These are phyloP conservation scores for Notoglanidium macrostoma DNA, from an alignment of 2,797 vertebrate genomes.

Conservation along the genomic window DNA sequence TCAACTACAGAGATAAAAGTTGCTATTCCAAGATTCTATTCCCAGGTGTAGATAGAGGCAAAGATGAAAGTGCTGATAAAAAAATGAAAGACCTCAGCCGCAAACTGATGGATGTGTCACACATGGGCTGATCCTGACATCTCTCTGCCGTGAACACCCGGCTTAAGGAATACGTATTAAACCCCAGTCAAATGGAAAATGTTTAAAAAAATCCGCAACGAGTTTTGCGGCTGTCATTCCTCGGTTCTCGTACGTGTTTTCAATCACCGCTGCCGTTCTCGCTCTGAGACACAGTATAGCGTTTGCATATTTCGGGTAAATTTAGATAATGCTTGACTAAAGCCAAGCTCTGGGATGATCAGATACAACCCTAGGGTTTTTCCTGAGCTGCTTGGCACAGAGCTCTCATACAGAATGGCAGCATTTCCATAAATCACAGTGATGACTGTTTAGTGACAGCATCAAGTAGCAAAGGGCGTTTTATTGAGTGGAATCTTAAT, in stretches of 20 bases:
- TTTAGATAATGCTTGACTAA: constrained; percentile 15
- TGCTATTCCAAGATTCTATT: constrained; percentile 54
- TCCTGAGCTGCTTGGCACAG: not conserved
- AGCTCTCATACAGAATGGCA: constrained; percentile 7
- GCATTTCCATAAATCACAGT: constrained; percentile 36
- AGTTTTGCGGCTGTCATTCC: constrained; percentile 23
- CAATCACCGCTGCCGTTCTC: constrained; percentile 34
- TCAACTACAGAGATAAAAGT: constrained; percentile 53
- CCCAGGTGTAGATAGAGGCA: constrained; percentile 41
- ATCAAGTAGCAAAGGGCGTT: constrained; percentile 22
- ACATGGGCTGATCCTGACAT: constrained; percentile 55
- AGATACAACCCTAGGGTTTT: constrained; percentile 2
- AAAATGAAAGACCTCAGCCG: constrained; percentile 37
- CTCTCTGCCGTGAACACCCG: constrained; percentile 21
- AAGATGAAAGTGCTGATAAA: constrained; percentile 48
- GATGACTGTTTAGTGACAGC: constrained; percentile 35
- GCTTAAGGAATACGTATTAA: constrained; percentile 50
- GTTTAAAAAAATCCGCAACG: constrained; percentile 28
- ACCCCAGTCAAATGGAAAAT: constrained; percentile 40
- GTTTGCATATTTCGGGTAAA: constrained; percentile 27
- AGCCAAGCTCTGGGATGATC: not conserved
- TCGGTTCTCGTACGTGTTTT: constrained; percentile 23
- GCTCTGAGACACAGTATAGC: constrained; percentile 5
- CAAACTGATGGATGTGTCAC: constrained; percentile 62
- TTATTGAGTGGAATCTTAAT: constrained; percentile 37